Evolutionary conservation across 2,797 vertebrate genomes (phyloP), one percentile per base, ranked within the genome.

Genomic region (Oreortyx pictus): DNA sequence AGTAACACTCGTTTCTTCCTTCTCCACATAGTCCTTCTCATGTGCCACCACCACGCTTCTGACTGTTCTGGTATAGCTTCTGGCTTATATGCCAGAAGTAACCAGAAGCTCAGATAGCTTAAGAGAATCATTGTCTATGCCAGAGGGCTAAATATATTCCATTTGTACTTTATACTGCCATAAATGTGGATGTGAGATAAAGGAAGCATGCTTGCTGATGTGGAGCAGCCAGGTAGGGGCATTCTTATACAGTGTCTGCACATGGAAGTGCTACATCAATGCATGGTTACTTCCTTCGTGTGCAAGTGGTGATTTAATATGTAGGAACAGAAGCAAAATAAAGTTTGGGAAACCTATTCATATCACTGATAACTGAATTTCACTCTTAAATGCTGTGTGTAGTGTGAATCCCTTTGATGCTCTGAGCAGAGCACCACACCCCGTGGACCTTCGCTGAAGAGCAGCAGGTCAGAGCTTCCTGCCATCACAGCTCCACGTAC

Each of bases 401-500:
- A 24, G 8, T 7, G 41, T 13, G 39, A 43, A 60, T 46, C 6
- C 14, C 14, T 47, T 64, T 12, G 23, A 64, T 5, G 11, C 31
- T 47, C 24, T 46, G 29, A 49, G 50, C 44, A 66, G 46, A 72
- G 20, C 50, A 75, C 11, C 11, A 23, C 54, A 43, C 19, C n/a
- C 7, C 47, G 5, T 0, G 22, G 66, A 57, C 47, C 24, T 61
- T 57, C 2, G 0, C n/a, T 39, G 71, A 14, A 76, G 46, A 54
- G 27, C 67, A 70, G 57, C 57, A 60, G 83, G 27, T 11, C 1
- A 0, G 37, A 43, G 67, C 37, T 60, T 8, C 29, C 35, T 66
- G 20, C 20, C 12, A 1, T 1, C 13, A 4, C 0, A 4, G 33
- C 37, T 47, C 61, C 9, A 1, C 22, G 31, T 3, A 8, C 50